phyloP scores from a whole-genome alignment of 2,888 invertebrate species.

The Drosophila testacea region DNA sequence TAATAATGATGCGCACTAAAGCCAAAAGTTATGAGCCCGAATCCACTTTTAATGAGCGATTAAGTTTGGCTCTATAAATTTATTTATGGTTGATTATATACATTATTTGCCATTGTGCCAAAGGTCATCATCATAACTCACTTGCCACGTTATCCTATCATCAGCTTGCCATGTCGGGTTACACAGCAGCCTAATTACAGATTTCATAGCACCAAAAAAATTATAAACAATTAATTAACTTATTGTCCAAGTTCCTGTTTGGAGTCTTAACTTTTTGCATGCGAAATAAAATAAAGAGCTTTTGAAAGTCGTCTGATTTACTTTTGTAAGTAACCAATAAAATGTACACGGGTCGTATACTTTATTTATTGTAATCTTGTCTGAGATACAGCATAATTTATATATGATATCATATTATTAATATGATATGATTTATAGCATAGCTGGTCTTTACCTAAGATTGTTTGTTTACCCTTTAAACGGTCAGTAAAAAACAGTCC shows the following conservation, averaged over 20 bases:
- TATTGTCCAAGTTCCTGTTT: background rate
- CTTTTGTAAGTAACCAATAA: background rate
- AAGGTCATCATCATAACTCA: slow-evolving; percentile 37
- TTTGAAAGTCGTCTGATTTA: background rate
- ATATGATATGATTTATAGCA: background rate
- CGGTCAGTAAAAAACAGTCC: background rate
- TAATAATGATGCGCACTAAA: slow-evolving; percentile 54
- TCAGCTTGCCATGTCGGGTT: background rate
- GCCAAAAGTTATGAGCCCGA: slow-evolving; percentile 44
- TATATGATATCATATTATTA: background rate
- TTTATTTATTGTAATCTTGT: too few relatives aligned
- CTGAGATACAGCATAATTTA: too few relatives aligned
- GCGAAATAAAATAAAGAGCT: background rate
- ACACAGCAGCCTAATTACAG: background rate
- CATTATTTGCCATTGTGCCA: slow-evolving; percentile 30
- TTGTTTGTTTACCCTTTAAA: background rate
- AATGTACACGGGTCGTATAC: background rate
- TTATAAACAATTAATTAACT: background rate
- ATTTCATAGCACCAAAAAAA: background rate
- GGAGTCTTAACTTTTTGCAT: background rate
- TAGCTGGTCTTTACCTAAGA: background rate
- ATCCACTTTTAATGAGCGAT: slow-evolving; percentile 59
- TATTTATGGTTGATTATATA: slow-evolving; percentile 45
- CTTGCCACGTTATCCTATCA: slow-evolving; percentile 8
- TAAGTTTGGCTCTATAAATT: slow-evolving; percentile 50